Base-by-base conservation (phyloP, 2,888 invertebrate species). In the Hemaris fuciformis region DNA sequence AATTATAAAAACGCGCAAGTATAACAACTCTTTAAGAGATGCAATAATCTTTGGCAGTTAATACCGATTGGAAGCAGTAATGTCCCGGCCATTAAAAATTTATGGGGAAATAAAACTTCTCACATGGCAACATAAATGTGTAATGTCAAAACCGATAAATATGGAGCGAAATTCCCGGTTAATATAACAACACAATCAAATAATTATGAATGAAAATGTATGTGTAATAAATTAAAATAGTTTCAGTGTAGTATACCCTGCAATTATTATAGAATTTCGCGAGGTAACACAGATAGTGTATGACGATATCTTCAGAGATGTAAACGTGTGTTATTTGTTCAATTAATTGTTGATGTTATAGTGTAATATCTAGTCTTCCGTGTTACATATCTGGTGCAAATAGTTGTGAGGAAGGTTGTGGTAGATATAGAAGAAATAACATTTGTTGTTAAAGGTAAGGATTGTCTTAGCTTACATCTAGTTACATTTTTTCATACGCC, bases 121-220 rank as follows among this genome's bases (percentile, higher is more conserved):
- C 8, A 31, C 20, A 46, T 76, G 73, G 83, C 80, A 87, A 83
- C 80, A 75, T 73, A 25, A 3, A 57, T 6, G 46, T 57, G 59
- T 82, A 84, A 87, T 68, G 90, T 91, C 91, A 89, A 86, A 85
- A 80, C 57, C 34, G 60, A 65, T 62, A 70, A 84, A 87, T 77
- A 80, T 81, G 84, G 85, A 87, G 88, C 88, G 87, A 90, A 87
- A 88, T 83, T 78, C 82, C 78, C 80, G 79, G 75, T 72, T 76
- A 71, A 72, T 73, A 68, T 67, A 66, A 75, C 70, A 73, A 38
- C 42, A 48, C 66, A 74, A 75, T 76, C 73, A 70, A 66, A 72
- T 67, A 80, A 85, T 90, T 79, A 89, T 91, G 90, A 91, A 90
- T 91, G 89, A 89, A 90, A 88, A 80, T 71, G 77, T 72, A 67